These are phyloP conservation scores for Progne subis DNA, from an alignment of 2,113 vertebrate genomes.

Conservation along the genomic window DNA sequence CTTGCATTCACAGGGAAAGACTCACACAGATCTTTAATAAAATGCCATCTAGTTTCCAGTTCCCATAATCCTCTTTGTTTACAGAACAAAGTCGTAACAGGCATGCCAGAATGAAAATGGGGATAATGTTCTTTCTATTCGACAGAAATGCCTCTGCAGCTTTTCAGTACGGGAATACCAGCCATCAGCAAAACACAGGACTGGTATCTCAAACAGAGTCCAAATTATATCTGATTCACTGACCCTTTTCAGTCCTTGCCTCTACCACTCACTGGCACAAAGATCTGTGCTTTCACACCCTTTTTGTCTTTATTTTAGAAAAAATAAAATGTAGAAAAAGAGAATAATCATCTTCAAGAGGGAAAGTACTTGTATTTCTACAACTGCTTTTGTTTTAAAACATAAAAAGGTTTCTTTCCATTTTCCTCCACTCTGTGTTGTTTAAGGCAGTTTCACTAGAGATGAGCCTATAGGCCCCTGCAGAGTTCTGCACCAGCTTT, in stretches of 20 bases:
- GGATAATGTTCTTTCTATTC: slow-evolving; percentile 77
- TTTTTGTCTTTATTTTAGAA: slow-evolving; percentile 80
- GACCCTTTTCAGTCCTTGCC: slow-evolving; percentile 85
- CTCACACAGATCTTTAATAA: slow-evolving; percentile 58
- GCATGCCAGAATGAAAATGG: slow-evolving; percentile 76
- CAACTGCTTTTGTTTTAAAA: slow-evolving; percentile 48
- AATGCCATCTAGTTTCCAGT: slow-evolving; percentile 62
- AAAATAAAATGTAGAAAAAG: slow-evolving; percentile 73
- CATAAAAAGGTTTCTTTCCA: neutral
- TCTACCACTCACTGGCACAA: slow-evolving; percentile 77
- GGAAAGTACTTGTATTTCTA: neutral
- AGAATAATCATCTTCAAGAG: slow-evolving; percentile 59
- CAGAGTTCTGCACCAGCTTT: neutral
- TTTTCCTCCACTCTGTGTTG: neutral
- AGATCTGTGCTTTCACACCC: slow-evolving; percentile 77
- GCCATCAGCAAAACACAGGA: slow-evolving; percentile 88
- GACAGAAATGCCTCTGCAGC: slow-evolving; percentile 77
- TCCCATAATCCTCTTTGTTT: slow-evolving; percentile 76
- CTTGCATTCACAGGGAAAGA: slow-evolving; percentile 44
- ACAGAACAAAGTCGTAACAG: slow-evolving; percentile 76
- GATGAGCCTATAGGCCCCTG: neutral
- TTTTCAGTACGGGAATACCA: slow-evolving; percentile 76
- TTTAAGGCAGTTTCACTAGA: neutral
- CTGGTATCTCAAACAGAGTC: slow-evolving; percentile 85
- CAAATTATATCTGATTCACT: slow-evolving; percentile 92